Evolutionary conservation across 1,140 invertebrate genomes (phyloP).

Genomic region (Pseudomyrmex concolor): DNA sequence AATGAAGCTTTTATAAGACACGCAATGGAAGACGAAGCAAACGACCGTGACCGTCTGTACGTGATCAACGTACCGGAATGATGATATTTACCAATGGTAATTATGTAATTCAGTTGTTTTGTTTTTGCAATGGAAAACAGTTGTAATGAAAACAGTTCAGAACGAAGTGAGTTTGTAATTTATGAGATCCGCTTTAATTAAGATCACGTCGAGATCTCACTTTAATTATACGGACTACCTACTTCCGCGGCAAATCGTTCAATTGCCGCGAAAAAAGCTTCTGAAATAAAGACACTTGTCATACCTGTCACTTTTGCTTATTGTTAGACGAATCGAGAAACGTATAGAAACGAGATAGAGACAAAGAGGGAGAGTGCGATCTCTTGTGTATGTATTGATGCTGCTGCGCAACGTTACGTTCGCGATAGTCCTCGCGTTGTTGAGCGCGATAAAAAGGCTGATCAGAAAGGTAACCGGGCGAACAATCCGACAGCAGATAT

Average conservation of each 20-base stretch:
- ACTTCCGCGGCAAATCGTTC: not conserved
- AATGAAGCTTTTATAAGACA: not conserved
- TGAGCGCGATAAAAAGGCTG: conserved; percentile 38
- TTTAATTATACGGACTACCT: not conserved
- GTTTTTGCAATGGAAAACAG: too few relatives aligned
- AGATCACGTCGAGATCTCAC: not conserved
- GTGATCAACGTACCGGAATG: conserved; percentile 14
- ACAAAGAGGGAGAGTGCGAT: conserved; percentile 1
- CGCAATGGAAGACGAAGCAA: not conserved
- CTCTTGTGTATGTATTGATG: not conserved
- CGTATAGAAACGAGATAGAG: not conserved
- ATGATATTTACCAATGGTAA: conserved; percentile 11
- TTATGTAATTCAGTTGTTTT: conserved; percentile 13
- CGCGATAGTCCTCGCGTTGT: conserved; percentile 3
- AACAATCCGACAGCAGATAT: conserved; percentile 42
- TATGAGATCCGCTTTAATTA: conserved; percentile 27
- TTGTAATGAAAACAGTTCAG: not conserved
- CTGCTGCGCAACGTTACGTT: conserved; percentile 12
- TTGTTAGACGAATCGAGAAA: too few relatives aligned
- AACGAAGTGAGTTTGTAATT: conserved; percentile 1
- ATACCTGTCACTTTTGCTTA: not conserved
- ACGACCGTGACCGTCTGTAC: conserved; percentile 10
- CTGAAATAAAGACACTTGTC: conserved; percentile 6
- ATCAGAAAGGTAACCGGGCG: conserved; percentile 25
- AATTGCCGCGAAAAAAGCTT: not conserved